A percentile compares a stretch with the other conserved stretches of the same genome.
These are phyloP conservation scores for Anhinga anhinga DNA, from an alignment of 2,113 vertebrate species.

Conservation along the genomic window DNA sequence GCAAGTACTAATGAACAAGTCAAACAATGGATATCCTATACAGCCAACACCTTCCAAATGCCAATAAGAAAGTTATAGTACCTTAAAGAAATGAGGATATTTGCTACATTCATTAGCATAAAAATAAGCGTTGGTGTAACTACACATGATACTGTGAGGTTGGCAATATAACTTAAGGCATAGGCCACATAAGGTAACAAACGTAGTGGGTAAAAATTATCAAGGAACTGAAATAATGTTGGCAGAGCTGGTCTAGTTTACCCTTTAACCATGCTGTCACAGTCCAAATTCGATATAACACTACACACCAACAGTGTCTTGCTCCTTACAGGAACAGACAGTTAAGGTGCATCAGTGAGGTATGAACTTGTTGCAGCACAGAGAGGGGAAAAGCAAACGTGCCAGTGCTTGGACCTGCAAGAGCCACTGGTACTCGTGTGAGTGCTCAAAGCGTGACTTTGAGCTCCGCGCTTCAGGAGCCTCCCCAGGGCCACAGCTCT, in stretches of 20 bases:
- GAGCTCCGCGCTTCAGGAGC: not conserved
- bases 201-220: not conserved
- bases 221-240: not conserved
- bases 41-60: not conserved
- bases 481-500: not conserved
- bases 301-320: not conserved
- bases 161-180: not conserved
- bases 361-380: rapidly evolving
- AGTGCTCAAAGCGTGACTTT: rapidly evolving
- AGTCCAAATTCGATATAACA: no score
- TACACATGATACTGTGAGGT: not conserved
- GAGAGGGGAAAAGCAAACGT: rapidly evolving
- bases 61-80: not conserved
- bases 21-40: not conserved
- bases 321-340: not conserved
- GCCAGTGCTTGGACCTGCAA: no score
- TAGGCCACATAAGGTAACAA: not conserved
- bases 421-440: rapidly evolving
- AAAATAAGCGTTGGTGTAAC: not conserved
- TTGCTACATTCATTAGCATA: not conserved
- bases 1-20: not conserved
- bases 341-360: not conserved
- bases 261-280: not conserved
- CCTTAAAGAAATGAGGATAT: not conserved
- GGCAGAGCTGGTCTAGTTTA: not conserved